phyloP scores from a whole-genome alignment of 2,888 invertebrate genomes.

The Drepana falcataria region DNA sequence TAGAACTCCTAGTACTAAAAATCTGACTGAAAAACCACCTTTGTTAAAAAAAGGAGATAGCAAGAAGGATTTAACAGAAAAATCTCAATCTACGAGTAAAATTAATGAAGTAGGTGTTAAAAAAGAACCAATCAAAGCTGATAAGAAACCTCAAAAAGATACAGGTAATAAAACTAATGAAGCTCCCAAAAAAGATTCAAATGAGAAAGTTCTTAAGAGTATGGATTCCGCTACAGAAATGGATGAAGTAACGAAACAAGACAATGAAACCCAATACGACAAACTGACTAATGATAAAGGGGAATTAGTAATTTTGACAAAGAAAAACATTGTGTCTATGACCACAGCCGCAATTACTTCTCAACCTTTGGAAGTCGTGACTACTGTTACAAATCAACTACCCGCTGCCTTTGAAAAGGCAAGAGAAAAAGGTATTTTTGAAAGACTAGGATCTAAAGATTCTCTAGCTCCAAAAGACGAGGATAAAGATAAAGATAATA shows the following conservation, averaged over 20 bases:
- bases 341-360: conserved; percentile 79
- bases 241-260: conserved; percentile 56
- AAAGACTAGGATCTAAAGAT: conserved; percentile 66
- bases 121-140: conserved; percentile 32
- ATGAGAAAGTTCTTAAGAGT: conserved; percentile 20
- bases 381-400: conserved; percentile 75
- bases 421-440: conserved; percentile 69
- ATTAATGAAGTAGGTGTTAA: conserved; percentile 46
- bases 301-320: conserved; percentile 66
- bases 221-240: conserved; percentile 34
- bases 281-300: conserved; percentile 61
- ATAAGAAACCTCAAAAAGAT: conserved; percentile 22
- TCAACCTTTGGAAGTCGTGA: conserved; percentile 75
- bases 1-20: conserved; percentile 62
- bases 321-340: conserved; percentile 76
- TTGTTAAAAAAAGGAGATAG: conserved; percentile 50
- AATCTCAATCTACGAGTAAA: conserved; percentile 49
- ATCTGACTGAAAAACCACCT: conserved; percentile 58
- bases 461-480: conserved; percentile 62
- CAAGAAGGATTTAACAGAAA: conserved; percentile 50
- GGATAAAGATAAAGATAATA: conserved; percentile 20
- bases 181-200: conserved; percentile 23
- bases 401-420: conserved; percentile 70
- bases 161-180: conserved; percentile 20
- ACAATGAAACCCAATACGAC: conserved; percentile 71